Evolutionary conservation across 2,797 vertebrate species (phyloP).

Genomic region (Brachymystax lenok): DNA sequence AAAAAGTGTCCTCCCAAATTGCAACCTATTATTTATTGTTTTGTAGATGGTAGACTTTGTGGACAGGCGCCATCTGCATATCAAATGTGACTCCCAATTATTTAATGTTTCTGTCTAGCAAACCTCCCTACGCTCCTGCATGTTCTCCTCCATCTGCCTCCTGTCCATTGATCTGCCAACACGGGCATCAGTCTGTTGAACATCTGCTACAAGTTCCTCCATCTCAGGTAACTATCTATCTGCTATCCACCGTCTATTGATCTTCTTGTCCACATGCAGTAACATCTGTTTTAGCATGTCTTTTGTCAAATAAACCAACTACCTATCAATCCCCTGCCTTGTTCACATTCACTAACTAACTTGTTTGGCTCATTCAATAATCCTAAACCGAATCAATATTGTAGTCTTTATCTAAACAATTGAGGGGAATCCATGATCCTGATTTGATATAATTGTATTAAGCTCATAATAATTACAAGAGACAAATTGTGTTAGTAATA

Average conservation of each 20-base stretch:
- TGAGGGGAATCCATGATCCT: too few species aligned
- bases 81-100: conserved; percentile 73
- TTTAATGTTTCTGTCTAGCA: conserved; percentile 65
- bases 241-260: conserved; percentile 76
- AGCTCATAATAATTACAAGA: background rate
- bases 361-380: conserved; percentile 32
- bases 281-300: conserved; percentile 81
- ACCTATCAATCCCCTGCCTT: conserved; percentile 60
- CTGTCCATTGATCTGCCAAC: conserved; percentile 83
- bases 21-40: conserved; percentile 58
- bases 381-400: conserved; percentile 32
- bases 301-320: conserved; percentile 70
- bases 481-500: background rate
- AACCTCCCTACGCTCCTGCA: conserved; percentile 67
- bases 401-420: background rate
- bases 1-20: conserved; percentile 72
- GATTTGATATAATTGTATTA: background rate
- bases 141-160: conserved; percentile 81
- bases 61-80: conserved; percentile 76
- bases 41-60: conserved; percentile 61
- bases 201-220: conserved; percentile 81
- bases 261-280: conserved; percentile 80
- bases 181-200: conserved; percentile 82
- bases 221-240: conserved; percentile 82
- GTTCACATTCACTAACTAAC: conserved; percentile 68